Evolutionary conservation across 1,140 invertebrate genomes (phyloP).

Genomic region (Drosophila miranda): DNA sequence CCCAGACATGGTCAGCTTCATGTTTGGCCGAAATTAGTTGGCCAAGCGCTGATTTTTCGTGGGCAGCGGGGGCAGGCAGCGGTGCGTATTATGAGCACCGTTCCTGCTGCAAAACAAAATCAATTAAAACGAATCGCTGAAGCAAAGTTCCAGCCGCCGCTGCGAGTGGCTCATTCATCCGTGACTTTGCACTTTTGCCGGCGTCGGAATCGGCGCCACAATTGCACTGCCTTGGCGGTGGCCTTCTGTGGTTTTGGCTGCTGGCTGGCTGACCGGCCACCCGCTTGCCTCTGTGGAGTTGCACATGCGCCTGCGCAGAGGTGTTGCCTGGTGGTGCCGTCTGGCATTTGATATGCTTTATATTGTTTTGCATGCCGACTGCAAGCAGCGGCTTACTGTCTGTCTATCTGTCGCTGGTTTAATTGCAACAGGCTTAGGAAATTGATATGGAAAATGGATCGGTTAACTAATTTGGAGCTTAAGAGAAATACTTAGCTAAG

Average conservation of each 20-base stretch:
- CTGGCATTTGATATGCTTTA: conserved; percentile 67
- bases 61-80: conserved; percentile 31
- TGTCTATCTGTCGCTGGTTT: conserved; percentile 43
- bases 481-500: conserved; percentile 37
- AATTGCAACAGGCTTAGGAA: conserved; percentile 45
- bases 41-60: conserved; percentile 56
- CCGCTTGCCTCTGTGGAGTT: conserved; percentile 44
- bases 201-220: conserved; percentile 38
- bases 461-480: conserved; percentile 45
- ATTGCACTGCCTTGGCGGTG: conserved; percentile 10
- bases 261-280: conserved; percentile 30
- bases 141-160: conserved; percentile 68
- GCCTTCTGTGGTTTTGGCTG: not conserved
- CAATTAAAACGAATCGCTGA: conserved; percentile 75
- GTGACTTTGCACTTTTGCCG: conserved; percentile 73
- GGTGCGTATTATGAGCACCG: conserved; percentile 50
- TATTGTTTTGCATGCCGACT: conserved; percentile 57
- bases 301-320: conserved; percentile 68
- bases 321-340: conserved; percentile 46
- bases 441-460: conserved; percentile 54
- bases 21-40: conserved; percentile 72
- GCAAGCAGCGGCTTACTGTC: conserved; percentile 12
- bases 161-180: conserved; percentile 67
- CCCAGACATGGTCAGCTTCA: conserved; percentile 25
- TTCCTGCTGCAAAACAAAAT: conserved; percentile 66